These are phyloP conservation scores for Candidula unifasciata DNA, from an alignment of 2,888 invertebrate genomes.

Conservation along the genomic window DNA sequence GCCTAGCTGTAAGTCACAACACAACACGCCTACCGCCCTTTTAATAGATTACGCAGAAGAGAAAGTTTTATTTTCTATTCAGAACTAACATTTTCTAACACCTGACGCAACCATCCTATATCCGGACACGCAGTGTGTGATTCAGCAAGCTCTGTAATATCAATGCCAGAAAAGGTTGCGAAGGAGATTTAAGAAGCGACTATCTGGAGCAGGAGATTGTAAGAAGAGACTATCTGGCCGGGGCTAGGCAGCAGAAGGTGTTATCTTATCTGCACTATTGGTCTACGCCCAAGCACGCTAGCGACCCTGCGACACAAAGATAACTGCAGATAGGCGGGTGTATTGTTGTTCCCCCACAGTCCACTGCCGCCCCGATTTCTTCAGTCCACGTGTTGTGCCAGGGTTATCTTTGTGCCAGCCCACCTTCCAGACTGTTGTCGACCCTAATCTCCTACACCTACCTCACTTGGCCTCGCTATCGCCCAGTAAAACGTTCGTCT, in stretches of 20 bases:
- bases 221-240: conserved; percentile 34
- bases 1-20: no score
- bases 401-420: neutral
- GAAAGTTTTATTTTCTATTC: no score
- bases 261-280: conserved; percentile 28
- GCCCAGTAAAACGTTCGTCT: no score
- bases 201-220: conserved; percentile 35
- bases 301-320: conserved; percentile 27
- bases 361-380: neutral
- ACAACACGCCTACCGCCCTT: no score
- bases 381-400: neutral
- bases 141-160: no score
- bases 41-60: no score
- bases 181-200: conserved; percentile 18
- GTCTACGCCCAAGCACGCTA: conserved; percentile 18
- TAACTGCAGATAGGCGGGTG: neutral
- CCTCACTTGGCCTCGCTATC: no score
- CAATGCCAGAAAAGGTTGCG: no score
- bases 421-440: neutral
- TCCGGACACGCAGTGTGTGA: no score
- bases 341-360: conserved; percentile 5
- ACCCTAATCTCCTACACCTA: no score
- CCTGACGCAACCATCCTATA: no score
- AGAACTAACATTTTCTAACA: no score
- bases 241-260: neutral